Evolutionary conservation across 2,113 vertebrate species (phyloP).

Genomic region (Gulo gulo): DNA sequence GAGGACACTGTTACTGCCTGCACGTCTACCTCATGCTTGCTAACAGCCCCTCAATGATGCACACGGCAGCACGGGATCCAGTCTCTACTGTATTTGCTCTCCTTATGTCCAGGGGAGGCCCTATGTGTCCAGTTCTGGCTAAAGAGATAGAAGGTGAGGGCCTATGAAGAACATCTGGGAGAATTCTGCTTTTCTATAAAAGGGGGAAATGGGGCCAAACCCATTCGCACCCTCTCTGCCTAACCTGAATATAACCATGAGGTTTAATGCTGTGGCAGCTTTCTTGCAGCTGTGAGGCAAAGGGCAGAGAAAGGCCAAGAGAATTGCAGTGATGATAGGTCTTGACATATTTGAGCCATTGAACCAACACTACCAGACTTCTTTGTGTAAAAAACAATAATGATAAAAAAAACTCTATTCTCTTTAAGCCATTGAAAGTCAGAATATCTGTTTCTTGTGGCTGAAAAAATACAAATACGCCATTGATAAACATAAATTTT

Average conservation of each 20-base stretch:
- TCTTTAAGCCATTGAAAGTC: background rate
- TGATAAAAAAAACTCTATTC: background rate
- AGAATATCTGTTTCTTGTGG: background rate
- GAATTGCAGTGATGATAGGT: background rate
- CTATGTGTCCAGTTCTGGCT: background rate
- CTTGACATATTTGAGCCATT: background rate
- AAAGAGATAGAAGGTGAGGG: background rate
- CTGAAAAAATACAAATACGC: background rate
- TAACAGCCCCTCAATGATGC: background rate
- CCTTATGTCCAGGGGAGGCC: background rate
- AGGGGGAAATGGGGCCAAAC: background rate
- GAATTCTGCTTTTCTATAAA: background rate
- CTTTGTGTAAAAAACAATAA: background rate
- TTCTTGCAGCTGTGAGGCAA: background rate
- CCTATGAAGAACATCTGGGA: background rate
- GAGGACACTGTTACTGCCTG: background rate
- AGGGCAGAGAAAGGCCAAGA: background rate
- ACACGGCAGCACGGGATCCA: background rate
- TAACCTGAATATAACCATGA: background rate
- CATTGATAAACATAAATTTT: background rate
- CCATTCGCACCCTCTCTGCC: background rate
- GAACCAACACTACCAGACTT: background rate
- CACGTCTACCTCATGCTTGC: background rate
- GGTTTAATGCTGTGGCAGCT: background rate
- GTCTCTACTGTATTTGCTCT: background rate